phyloP scores from a whole-genome alignment of 2,113 vertebrate species.

The Rhinogobius similis region DNA sequence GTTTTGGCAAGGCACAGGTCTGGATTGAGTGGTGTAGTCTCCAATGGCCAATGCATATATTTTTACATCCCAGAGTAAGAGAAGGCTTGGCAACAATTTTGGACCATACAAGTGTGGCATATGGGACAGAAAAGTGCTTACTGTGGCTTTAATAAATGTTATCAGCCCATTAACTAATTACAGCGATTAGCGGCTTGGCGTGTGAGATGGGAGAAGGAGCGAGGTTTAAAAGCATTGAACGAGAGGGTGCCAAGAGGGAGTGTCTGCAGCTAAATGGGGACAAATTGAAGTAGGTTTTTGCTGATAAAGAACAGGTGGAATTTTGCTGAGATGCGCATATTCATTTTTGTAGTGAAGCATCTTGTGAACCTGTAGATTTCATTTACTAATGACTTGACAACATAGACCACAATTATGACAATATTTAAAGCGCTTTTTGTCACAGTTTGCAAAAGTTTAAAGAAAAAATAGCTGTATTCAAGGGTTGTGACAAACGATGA shows the following conservation, averaged over 20 bases:
- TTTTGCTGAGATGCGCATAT: neutral
- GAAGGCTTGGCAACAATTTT: conserved; percentile 46
- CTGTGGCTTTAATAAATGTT: conserved; percentile 78
- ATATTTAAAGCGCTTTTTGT: too few relatives aligned
- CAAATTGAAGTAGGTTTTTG: conserved; percentile 49
- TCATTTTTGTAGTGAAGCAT: neutral
- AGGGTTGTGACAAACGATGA: too few relatives aligned
- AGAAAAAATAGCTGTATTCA: too few relatives aligned
- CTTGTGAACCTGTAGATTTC: neutral
- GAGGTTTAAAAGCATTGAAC: conserved; percentile 76
- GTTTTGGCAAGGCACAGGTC: conserved; percentile 68
- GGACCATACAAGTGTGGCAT: conserved; percentile 36
- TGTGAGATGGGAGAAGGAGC: conserved; percentile 40
- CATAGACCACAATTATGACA: too few relatives aligned
- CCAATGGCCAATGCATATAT: conserved; percentile 49
- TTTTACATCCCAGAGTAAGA: conserved; percentile 63
- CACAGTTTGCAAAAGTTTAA: too few relatives aligned
- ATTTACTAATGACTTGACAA: neutral
- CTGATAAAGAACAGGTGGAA: conserved; percentile 36
- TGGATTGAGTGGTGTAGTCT: conserved; percentile 53
- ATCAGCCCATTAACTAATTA: conserved; percentile 84
- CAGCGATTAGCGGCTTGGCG: conserved; percentile 72
- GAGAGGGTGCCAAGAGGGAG: conserved; percentile 63
- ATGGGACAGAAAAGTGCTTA: conserved; percentile 67
- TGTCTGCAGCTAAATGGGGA: conserved; percentile 45